Base-by-base conservation (phyloP, 2,888 invertebrate genomes). In the Fragum fragum region DNA sequence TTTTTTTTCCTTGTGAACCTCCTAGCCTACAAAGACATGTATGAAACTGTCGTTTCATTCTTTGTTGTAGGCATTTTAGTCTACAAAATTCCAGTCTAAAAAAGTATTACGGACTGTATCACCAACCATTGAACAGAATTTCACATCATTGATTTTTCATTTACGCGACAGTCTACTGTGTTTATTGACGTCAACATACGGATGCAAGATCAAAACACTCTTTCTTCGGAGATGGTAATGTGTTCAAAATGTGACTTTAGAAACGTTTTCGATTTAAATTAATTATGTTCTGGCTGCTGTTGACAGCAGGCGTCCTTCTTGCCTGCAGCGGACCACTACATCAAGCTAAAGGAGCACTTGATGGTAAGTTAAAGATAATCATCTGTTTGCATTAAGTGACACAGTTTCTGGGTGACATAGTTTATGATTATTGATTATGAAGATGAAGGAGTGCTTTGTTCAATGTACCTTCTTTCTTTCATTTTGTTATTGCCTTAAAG, bases 171-270 rank as follows among this genome's bases (percentile, higher is more conserved):
- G 66, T 66, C 66, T 66, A 42, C 9, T 5, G 21, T 66, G 36
- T 66, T 66, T 66, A 66, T n/a, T 66, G 66, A 66, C 66, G 66
- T 66, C 66, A 66, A 66, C 63, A 63, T 32, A 63, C 66, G 66
- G 66, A 66, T 66, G 66, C 66, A 66, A 66, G 14, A 66, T 23
- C 32, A 36, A 36, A 66, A 21, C 26, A 66, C 39, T 36, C 9
- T 42, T 66, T 66, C 2, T 2, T n/a, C 39, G 9, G 39, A 9
- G 7, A n/a, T n/a, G 21, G 42, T 23, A 39, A 66, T 66, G 66
- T 36, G 23, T 66, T 36, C 42, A 66, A 66, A 66, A 66, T 66
- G 66, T 66, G 66, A 66, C 18, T 66, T 66, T 66, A 21, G 32
- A 26, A 9, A 32, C 9, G 42, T 21, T 66, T 42, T 66, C 3